These are phyloP conservation scores for Cardiocondyla obscurior DNA, from an alignment of 1,140 invertebrate species.

Conservation along the genomic window DNA sequence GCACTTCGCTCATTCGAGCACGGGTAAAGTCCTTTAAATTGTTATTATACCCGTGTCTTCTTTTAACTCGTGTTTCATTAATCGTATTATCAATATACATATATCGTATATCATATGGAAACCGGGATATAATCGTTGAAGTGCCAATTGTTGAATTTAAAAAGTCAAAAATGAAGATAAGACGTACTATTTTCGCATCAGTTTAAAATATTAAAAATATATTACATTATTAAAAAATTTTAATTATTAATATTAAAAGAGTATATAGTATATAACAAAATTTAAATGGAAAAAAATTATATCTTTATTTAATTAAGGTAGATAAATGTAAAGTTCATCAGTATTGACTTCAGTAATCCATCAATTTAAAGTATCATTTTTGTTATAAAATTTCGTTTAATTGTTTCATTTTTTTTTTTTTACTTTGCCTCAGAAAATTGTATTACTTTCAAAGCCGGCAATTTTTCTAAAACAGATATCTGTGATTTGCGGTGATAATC, in stretches of 20 bases:
- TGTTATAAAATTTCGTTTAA: neutral
- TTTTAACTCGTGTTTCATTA: conserved; percentile 26
- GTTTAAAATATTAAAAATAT: too few species aligned
- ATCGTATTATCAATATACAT: conserved; percentile 32
- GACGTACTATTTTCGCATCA: conserved; percentile 3
- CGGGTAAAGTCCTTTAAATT: conserved; percentile 23
- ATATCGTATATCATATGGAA: neutral
- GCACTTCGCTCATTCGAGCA: conserved; percentile 28
- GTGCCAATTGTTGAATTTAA: neutral
- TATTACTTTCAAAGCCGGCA: too few species aligned
- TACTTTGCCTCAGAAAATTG: neutral
- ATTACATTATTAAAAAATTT: conserved; percentile 4
- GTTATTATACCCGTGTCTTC: conserved; percentile 26
- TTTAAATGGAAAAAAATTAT: too few species aligned
- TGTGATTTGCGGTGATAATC: neutral
- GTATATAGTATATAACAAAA: neutral
- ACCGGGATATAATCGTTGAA: conserved; percentile 1
- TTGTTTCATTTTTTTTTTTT: neutral
- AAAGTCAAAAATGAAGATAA: neutral
- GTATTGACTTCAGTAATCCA: neutral
- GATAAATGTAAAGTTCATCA: neutral
- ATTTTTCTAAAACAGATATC: neutral
- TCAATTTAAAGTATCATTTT: neutral
- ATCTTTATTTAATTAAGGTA: neutral
- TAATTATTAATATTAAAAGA: neutral